A percentile compares a stretch with the other conserved stretches of the same genome.
Conservation (phyloP, 2,888 invertebrate species). For the Callyntrura sp. region DNA sequence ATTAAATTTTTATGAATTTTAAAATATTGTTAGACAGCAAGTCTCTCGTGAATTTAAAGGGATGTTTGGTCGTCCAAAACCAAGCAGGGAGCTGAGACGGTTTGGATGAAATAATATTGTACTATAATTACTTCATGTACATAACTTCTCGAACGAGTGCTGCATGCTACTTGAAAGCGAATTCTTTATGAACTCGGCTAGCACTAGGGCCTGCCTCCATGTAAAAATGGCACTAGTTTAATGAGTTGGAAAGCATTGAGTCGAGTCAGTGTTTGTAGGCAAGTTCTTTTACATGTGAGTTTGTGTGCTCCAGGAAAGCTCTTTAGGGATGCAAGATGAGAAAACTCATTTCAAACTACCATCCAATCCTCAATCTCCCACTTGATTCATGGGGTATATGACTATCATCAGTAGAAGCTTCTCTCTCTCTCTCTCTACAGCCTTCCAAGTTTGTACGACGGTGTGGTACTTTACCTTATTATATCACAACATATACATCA, state of each 20-base stretch:
- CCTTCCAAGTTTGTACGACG: background rate
- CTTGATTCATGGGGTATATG: constrained; percentile 72
- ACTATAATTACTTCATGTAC: constrained; percentile 42
- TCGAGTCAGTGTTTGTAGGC: constrained; percentile 41
- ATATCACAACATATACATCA: constrained; percentile 57
- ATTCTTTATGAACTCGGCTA: constrained; percentile 50
- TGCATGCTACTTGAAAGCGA: constrained; percentile 12
- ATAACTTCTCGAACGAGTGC: constrained; percentile 11
- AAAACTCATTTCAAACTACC: constrained; percentile 76
- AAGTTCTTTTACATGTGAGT: constrained; percentile 26
- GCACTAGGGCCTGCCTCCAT: background rate
- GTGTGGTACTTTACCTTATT: constrained; percentile 48
- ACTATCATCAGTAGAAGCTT: constrained; percentile 57
- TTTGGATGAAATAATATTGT: constrained; percentile 19
- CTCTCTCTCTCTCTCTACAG: background rate
- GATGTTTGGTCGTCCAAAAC: background rate
- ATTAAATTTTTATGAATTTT: constrained; percentile 43
- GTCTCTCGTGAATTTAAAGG: constrained; percentile 29
- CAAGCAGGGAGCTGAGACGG: background rate
- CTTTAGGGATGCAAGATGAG: constrained; percentile 74
- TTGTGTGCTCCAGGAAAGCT: constrained; percentile 47
- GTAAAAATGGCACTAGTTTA: constrained; percentile 61
- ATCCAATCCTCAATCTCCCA: constrained; percentile 76
- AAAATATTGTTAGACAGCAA: background rate
- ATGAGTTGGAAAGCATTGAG: constrained; percentile 66